Evolutionary conservation across 2,888 invertebrate species (phyloP).

Genomic region (Nymphalis urticae): DNA sequence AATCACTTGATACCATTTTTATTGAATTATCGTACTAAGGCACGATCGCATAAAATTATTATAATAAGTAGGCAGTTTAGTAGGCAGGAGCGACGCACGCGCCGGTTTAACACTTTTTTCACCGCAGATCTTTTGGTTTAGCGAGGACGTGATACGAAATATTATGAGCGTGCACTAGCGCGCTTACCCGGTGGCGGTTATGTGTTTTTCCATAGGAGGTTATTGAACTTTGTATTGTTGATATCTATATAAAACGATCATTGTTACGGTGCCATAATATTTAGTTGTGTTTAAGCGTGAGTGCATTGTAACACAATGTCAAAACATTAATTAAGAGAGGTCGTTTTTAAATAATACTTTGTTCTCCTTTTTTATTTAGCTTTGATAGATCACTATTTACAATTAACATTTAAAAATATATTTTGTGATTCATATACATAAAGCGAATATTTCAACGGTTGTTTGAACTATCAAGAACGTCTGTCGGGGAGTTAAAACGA

Average conservation of each 20-base stretch:
- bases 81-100: constrained; percentile 36
- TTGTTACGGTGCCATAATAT: neutral
- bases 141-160: constrained; percentile 39
- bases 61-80: constrained; percentile 33
- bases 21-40: neutral
- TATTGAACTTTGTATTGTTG: constrained; percentile 29
- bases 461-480: too few species aligned
- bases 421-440: too few species aligned
- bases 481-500: too few species aligned
- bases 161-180: constrained; percentile 28
- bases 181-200: constrained; percentile 24
- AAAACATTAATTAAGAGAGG: too few species aligned
- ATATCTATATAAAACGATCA: neutral
- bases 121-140: constrained; percentile 36
- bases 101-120: constrained; percentile 37
- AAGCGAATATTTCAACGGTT: too few species aligned
- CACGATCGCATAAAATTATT: constrained; percentile 7
- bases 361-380: too few species aligned
- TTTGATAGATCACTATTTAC: too few species aligned
- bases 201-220: constrained; percentile 37
- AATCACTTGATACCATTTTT: neutral
- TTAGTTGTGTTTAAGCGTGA: neutral
- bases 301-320: too few species aligned
- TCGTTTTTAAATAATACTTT: too few species aligned
- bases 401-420: too few species aligned